Evolutionary conservation across 2,113 vertebrate genomes (phyloP), one percentile per base, ranked within the genome.

Genomic region (Ceyx margarethae): DNA sequence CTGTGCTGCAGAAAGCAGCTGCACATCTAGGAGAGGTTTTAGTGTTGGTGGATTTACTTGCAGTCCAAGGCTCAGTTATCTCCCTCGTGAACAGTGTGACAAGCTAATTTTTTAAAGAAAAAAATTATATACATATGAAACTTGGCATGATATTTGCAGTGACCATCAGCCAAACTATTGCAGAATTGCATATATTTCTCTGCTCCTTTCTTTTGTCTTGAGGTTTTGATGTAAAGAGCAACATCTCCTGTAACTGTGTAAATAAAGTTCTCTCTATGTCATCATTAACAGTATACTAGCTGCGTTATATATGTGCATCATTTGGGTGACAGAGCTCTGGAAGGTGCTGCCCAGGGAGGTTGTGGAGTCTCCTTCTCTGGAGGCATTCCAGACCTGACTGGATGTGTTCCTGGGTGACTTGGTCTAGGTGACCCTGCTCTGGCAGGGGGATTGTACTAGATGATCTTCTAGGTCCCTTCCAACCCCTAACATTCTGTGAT

Each of bases 21-120:
- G 67, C 28, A 37, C 85, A 77, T 91, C 67, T 94, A 60, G 79
- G 71, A 93, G 42, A 91, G 51, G 37, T 90, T 92, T 80, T 88
- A 77, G 31, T 77, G 16, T 77, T 88, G 64, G 76, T 90, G 72
- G 64, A 80, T 93, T 88, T 93, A 69, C 72, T 69, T 69, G 56
- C 35, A 66, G 56, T 77, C 64, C 3, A 10, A 80, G 37, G 19
- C 64, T 83, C 4, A 7, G 60, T 77, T 74, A 22, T 62, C 33
- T 91, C 11, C 33, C 22, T 85, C 13, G 5, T 42, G 85, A 80
- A 62, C 64, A 37, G n/a, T 58, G 58, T 50, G 76, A 80, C 46
- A 77, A 93, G 42, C 46, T 85, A 2, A 5, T 71, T 64, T 86
- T 46, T 84, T 64, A 31, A 48, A 54, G 77, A 89, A 33, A 18